Conservation (phyloP, 2,888 invertebrate species). For the Agrenia bidenticulata region DNA sequence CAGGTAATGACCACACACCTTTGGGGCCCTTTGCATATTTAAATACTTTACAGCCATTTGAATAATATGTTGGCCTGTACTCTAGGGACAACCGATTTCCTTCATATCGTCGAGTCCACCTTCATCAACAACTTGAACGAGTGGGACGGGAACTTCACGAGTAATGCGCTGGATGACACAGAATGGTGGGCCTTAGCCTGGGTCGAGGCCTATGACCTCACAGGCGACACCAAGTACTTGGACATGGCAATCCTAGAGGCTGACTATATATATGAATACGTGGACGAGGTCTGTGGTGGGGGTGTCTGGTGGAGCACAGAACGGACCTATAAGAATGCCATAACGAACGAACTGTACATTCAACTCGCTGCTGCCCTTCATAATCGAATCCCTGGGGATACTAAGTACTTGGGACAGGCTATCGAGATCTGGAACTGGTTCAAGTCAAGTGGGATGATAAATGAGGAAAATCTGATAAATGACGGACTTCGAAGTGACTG, state of each 20-base stretch:
- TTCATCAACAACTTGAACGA: slow-evolving; percentile 26
- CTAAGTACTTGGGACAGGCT: slow-evolving; percentile 40
- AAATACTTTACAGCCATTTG: neutral
- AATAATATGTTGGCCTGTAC: neutral
- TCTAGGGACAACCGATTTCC: no score
- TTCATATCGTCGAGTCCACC: slow-evolving; percentile 16
- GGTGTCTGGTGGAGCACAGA: slow-evolving; percentile 48
- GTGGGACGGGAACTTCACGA: slow-evolving; percentile 27
- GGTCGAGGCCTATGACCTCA: slow-evolving; percentile 47
- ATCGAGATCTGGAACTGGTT: slow-evolving; percentile 47
- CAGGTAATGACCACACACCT: no score
- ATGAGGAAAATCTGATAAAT: slow-evolving; percentile 39
- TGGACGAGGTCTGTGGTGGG: slow-evolving; percentile 48
- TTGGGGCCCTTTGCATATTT: no score
- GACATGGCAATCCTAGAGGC: slow-evolving; percentile 45
- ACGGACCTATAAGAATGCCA: slow-evolving; percentile 48
- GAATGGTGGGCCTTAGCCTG: slow-evolving; percentile 49
- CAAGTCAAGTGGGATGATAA: slow-evolving; percentile 47
- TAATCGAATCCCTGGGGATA: slow-evolving; percentile 44
- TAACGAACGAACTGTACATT: slow-evolving; percentile 49
- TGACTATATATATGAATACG: slow-evolving; percentile 42
- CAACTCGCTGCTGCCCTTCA: slow-evolving; percentile 43
- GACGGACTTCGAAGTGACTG: slow-evolving; percentile 36
- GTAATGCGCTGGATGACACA: slow-evolving; percentile 19
- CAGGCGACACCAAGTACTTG: slow-evolving; percentile 44